Conservation (phyloP, 35 echinoderm and acorn worm genomes). For the Lytechinus pictus region DNA sequence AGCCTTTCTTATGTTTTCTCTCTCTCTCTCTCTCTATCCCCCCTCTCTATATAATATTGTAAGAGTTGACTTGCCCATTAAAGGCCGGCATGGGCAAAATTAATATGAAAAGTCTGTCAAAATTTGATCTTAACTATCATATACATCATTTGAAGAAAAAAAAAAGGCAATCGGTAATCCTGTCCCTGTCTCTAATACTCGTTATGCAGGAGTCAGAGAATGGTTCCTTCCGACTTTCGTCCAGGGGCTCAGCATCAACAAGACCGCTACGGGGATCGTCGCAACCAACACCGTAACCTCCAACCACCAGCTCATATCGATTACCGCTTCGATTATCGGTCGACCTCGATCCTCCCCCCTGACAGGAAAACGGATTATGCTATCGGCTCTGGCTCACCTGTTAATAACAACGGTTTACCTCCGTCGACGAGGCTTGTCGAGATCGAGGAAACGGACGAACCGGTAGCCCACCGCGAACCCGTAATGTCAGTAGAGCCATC, state of each 20-base stretch:
- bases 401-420: neutral
- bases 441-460: neutral
- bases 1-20: too few relatives aligned
- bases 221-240: neutral
- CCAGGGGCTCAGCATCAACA: neutral
- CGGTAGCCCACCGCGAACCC: neutral
- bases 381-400: neutral
- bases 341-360: neutral
- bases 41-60: too few relatives aligned
- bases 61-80: too few relatives aligned
- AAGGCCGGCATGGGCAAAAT: too few relatives aligned
- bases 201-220: neutral
- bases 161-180: too few relatives aligned
- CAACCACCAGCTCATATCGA: neutral
- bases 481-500: neutral
- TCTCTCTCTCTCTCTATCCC: too few relatives aligned
- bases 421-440: neutral
- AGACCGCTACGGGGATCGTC: neutral
- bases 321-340: neutral
- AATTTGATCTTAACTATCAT: too few relatives aligned
- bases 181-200: neutral
- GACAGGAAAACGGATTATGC: neutral
- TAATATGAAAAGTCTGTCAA: too few relatives aligned
- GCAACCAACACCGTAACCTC: neutral
- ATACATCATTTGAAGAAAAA: too few relatives aligned